A percentile compares a stretch with the other conserved stretches of the same genome.
phyloP scores from a whole-genome alignment of 2,113 vertebrate genomes.

The Gavia stellata region DNA sequence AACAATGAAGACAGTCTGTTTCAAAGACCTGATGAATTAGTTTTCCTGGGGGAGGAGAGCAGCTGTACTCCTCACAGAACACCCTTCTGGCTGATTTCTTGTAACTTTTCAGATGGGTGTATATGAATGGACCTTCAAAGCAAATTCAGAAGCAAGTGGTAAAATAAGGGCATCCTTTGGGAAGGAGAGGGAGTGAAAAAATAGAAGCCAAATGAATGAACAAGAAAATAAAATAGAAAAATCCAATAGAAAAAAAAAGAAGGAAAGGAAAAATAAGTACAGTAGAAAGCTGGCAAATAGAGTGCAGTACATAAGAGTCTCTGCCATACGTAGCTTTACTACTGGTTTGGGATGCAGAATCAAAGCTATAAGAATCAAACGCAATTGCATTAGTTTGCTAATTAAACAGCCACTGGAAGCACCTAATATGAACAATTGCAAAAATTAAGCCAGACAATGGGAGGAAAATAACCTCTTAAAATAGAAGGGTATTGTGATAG shows the following conservation, averaged over 20 bases:
- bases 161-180: neutral
- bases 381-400: slow-evolving; percentile 18
- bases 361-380: neutral
- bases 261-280: neutral
- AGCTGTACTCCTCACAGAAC: slow-evolving; percentile 18
- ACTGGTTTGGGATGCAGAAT: neutral
- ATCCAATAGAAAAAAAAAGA: neutral
- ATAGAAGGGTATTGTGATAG: neutral
- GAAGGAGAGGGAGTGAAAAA: neutral
- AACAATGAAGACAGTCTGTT: slow-evolving; percentile 51
- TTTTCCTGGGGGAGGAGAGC: slow-evolving; percentile 40
- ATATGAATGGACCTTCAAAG: neutral
- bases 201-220: neutral
- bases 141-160: neutral
- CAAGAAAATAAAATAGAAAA: neutral
- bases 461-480: neutral
- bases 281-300: neutral
- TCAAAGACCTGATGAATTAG: slow-evolving; percentile 31
- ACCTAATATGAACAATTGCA: neutral
- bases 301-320: neutral
- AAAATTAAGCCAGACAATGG: neutral
- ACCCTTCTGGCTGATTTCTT: slow-evolving; percentile 35
- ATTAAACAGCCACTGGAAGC: slow-evolving; percentile 29
- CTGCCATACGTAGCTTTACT: neutral
- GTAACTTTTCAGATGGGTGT: neutral